Evolutionary conservation across 2,888 invertebrate genomes (phyloP).

Genomic region (Operophtera brumata): DNA sequence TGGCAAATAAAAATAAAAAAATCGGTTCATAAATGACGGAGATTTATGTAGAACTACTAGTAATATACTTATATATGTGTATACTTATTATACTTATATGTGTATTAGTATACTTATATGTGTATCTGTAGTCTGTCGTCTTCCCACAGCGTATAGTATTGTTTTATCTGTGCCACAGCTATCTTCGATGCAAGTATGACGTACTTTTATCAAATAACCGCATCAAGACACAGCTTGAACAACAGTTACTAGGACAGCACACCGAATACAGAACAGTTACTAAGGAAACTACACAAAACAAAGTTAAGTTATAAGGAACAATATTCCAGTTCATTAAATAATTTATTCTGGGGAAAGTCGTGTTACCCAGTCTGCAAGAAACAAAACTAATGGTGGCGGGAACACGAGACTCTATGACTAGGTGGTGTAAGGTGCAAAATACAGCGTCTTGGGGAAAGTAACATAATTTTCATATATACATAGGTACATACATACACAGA

Average conservation of each 20-base stretch:
- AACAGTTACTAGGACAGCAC: not conserved
- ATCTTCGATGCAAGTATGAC: conserved; percentile 27
- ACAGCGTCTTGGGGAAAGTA: not conserved
- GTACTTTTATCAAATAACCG: conserved; percentile 53
- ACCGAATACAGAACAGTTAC: not conserved
- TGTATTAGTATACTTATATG: too few species aligned
- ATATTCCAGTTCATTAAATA: conserved; percentile 70
- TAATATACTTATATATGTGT: too few species aligned
- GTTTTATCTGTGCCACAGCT: too few species aligned
- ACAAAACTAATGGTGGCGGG: conserved; percentile 75
- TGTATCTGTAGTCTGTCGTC: too few species aligned
- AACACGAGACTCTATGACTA: conserved; percentile 59
- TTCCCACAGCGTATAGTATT: too few species aligned
- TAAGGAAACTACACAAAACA: not conserved
- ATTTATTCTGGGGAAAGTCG: conserved; percentile 69
- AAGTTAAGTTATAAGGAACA: conserved; percentile 5
- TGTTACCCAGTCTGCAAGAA: conserved; percentile 60
- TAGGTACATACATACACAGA: too few species aligned
- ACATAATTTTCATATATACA: too few species aligned
- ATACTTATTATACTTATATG: too few species aligned
- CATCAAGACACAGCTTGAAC: conserved; percentile 30
- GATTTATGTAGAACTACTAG: too few species aligned
- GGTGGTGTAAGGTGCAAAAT: conserved; percentile 25
- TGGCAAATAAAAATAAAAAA: too few species aligned
- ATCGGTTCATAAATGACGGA: too few species aligned